Percentiles rank a stretch among this genome's conserved stretches.
Evolutionary conservation across 2,797 vertebrate genomes (phyloP).

Genomic region (Corythornis leucogaster): DNA sequence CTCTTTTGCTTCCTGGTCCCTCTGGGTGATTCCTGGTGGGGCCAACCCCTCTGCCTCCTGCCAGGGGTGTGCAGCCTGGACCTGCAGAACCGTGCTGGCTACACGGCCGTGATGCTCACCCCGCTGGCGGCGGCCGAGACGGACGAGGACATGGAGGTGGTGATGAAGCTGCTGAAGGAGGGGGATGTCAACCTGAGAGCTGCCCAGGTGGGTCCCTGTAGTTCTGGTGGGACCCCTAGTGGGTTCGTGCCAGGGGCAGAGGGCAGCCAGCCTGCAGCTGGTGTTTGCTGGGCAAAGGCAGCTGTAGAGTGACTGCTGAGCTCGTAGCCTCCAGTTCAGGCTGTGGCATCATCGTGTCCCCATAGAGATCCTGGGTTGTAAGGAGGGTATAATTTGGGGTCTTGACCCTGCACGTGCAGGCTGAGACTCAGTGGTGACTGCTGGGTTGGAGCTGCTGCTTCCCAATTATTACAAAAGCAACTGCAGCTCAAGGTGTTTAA

Average conservation of each 20-base stretch:
- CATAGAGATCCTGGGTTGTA: fast-evolving
- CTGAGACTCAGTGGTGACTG: fast-evolving
- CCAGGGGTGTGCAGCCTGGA: slow-evolving; percentile 91
- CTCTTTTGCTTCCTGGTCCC: background rate
- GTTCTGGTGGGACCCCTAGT: background rate
- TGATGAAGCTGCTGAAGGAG: slow-evolving; percentile 87
- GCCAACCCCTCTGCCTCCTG: background rate
- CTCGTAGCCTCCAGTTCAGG: background rate
- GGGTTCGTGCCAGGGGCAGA: background rate
- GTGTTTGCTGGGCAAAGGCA: background rate
- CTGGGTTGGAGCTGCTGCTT: background rate
- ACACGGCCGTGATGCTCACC: slow-evolving; percentile 95
- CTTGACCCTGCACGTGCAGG: fast-evolving
- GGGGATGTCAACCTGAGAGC: slow-evolving; percentile 92
- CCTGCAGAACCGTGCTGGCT: slow-evolving; percentile 93
- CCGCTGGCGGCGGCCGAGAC: slow-evolving; percentile 89
- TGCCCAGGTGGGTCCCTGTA: slow-evolving; percentile 82
- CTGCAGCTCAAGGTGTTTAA: too few species aligned
- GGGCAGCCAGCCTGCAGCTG: too few species aligned
- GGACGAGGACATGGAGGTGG: slow-evolving; percentile 91
- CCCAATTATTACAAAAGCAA: background rate
- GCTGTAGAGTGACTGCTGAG: background rate
- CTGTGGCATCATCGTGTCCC: background rate
- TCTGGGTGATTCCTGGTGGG: fast-evolving
- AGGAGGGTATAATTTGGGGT: fast-evolving